Evolutionary conservation across 1,140 invertebrate species (phyloP), one percentile per base, ranked within the genome.

Genomic region (Ceratitis capitata): DNA sequence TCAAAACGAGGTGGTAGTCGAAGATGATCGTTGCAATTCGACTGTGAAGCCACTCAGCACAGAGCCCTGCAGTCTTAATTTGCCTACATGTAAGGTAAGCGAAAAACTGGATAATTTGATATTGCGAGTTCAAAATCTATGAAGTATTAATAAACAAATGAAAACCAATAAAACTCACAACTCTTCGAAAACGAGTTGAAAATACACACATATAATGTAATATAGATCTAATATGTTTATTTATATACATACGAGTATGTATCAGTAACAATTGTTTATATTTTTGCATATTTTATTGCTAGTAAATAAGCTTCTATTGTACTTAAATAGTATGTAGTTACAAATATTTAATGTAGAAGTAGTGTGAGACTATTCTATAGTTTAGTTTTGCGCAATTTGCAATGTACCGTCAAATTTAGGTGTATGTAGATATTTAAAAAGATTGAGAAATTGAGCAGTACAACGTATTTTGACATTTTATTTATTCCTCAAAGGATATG

Each of bases 1-100:
- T 85, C 94, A 94, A 39, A 93, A 95, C 29, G 93, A 94, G 86
- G 93, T 96, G 69, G 95, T 96, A 0, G 91, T 96, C 19, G 93
- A 95, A 5, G 95, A 96, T 90, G 89, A 92, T 2, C 94, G 94
- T n/a, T 96, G 96, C 88, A 92, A 93, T 19, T 92, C 91, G 0
- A 88, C 92, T 64, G 91, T 91, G 1, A 93, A 94, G 86, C 96
- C 96, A 0, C 90, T 92, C 39, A 95, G 96, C 87, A 89, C 93
- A 35, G 94, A 95, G 87, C 92, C 93, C 0, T 97, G 96, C 89
- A 93, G 93, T 26, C 47, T 85, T 26, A 91, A 93, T 85, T 91
- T 95, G 85, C 94, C 94, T 5, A 90, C 92, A 26, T 96, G 95
- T 85, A 86, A 87, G 61, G 74, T 82, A 82, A 58, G n/a, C 56